Evolutionary conservation across 2,113 vertebrate species (phyloP).

Genomic region (Atherinomorus stipes): DNA sequence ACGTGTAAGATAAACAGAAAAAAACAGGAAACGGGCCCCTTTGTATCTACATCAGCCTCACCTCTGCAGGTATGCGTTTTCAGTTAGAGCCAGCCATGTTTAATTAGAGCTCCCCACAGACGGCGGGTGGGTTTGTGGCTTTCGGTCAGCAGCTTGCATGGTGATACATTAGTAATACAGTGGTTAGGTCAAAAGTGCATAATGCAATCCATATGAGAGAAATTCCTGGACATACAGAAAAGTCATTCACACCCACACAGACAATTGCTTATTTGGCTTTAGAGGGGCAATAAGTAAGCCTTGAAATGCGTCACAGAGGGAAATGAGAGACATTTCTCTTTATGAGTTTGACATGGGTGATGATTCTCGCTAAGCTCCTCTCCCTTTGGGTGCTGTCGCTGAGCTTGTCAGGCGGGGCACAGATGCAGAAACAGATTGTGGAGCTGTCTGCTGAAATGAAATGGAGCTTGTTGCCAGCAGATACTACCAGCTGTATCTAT

Average conservation of each 20-base stretch:
- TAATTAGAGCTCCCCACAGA: slow-evolving; percentile 23
- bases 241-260: slow-evolving; percentile 29
- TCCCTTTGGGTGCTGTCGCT: background rate
- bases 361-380: background rate
- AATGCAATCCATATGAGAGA: slow-evolving; percentile 16
- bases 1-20: slow-evolving; percentile 2
- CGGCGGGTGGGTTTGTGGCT: slow-evolving; percentile 16
- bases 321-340: slow-evolving; percentile 6
- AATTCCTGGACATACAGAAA: slow-evolving; percentile 22
- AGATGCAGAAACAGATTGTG: background rate
- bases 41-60: slow-evolving; percentile 26
- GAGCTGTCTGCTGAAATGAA: background rate
- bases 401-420: background rate
- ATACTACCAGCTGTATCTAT: background rate
- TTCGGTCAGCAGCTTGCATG: slow-evolving; percentile 27
- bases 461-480: background rate
- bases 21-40: slow-evolving; percentile 14
- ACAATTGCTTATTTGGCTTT: slow-evolving; percentile 3
- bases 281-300: slow-evolving; percentile 7
- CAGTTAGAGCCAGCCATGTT: slow-evolving; percentile 22
- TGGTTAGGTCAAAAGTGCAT: slow-evolving; percentile 16
- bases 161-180: background rate
- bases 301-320: background rate
- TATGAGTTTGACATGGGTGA: background rate
- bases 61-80: slow-evolving; percentile 34